Evolutionary conservation across 1,140 invertebrate species (phyloP).

Genomic region (Wasmannia auropunctata): DNA sequence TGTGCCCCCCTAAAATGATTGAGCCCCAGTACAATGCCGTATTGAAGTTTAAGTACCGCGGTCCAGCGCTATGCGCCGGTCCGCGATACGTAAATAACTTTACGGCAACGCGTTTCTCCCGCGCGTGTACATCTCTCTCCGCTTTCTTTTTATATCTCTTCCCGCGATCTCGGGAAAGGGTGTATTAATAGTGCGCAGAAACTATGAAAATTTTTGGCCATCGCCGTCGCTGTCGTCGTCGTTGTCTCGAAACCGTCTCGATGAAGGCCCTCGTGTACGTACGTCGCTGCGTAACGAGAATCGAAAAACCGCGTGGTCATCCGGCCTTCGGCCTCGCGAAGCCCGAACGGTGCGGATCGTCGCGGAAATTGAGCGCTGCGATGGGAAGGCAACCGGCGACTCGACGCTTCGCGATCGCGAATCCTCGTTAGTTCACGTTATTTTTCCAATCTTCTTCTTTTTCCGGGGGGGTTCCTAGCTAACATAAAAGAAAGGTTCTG

Average conservation of each 20-base stretch:
- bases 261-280: not conserved
- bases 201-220: conserved; percentile 18
- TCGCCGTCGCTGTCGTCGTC: not conserved
- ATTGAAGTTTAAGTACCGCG: not conserved
- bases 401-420: not conserved
- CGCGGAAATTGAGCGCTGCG: not conserved
- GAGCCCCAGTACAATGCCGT: not conserved
- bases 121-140: not conserved
- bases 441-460: not conserved
- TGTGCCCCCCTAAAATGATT: not conserved
- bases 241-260: not conserved
- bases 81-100: conserved; percentile 31
- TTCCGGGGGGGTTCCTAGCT: not conserved
- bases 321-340: not conserved
- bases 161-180: not conserved
- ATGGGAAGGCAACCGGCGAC: not conserved
- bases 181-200: conserved; percentile 21
- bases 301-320: not conserved
- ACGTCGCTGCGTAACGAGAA: not conserved
- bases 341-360: not conserved
- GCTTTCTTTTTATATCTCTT: conserved; percentile 10
- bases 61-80: not conserved
- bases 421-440: not conserved
- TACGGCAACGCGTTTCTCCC: not conserved
- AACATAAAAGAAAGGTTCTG: not conserved